A percentile compares a stretch with the other conserved stretches of the same genome.
Evolutionary conservation across 2,797 vertebrate species (phyloP).

Genomic region (Malacoctenus gilli): DNA sequence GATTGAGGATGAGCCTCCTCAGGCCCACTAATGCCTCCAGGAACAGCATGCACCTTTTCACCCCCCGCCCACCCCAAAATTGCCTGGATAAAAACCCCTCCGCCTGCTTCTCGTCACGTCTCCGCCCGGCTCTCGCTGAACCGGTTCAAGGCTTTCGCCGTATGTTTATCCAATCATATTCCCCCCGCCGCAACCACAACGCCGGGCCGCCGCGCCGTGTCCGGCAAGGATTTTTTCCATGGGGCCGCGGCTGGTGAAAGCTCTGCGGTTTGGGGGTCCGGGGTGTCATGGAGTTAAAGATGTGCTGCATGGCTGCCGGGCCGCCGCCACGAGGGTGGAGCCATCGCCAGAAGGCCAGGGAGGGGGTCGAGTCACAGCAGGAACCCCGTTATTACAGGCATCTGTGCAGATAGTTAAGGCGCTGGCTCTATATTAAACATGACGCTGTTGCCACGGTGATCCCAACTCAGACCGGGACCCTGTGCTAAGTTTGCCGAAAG

Average conservation of each 20-base stretch:
- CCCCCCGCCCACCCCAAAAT: no score
- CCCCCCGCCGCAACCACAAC: constrained; percentile 57
- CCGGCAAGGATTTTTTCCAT: constrained; percentile 67
- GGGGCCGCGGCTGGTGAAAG: constrained; percentile 55
- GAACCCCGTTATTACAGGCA: constrained; percentile 71
- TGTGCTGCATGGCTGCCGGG: constrained; percentile 51
- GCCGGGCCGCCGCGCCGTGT: constrained; percentile 53
- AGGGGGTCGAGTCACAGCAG: constrained; percentile 36
- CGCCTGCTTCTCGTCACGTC: constrained; percentile 48
- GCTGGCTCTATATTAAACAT: constrained; percentile 39
- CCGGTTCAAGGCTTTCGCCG: constrained; percentile 34
- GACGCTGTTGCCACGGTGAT: constrained; percentile 5
- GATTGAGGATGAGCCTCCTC: no score
- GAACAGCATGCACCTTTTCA: no score
- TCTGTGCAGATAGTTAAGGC: constrained; percentile 58
- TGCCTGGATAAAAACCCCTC: no score
- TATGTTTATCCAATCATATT: constrained; percentile 71
- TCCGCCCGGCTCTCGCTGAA: no score
- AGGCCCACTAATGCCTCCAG: no score
- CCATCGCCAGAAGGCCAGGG: constrained; percentile 22
- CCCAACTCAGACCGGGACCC: no score
- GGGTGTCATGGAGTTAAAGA: constrained; percentile 54
- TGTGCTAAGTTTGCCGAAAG: no score
- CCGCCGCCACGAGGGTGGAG: constrained; percentile 55
- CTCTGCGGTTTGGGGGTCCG: constrained; percentile 58